Base-by-base conservation (phyloP, 1,140 invertebrate genomes). In the Drosophila repleta region DNA sequence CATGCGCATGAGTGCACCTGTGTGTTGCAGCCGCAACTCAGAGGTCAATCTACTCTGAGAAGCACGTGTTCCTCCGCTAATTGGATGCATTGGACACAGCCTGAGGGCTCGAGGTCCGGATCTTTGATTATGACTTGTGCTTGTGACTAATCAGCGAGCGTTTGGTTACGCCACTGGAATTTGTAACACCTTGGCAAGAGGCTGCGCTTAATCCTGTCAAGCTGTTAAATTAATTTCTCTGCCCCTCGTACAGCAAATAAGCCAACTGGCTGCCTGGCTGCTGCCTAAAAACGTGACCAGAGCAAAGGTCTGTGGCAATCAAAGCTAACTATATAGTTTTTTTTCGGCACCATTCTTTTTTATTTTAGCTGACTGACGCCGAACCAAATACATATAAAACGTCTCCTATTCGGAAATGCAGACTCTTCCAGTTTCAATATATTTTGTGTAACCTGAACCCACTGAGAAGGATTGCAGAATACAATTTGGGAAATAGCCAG, bases 221-320 rank as follows among this genome's bases (percentile, higher is more conserved):
- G 78, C 83, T 87, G 82, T 87, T 82, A 87, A 87, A 87, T 87
- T 87, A 88, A 87, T 87, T 87, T 85, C 74, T 68, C 56, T 62
- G 35, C 55, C 21, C 35, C 56, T 72, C 60, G 18, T 45, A 57
- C 61, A 61, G 67, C 64, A 74, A 62, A 64, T 66, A 69, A 74
- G 58, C 65, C 39, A 41, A 69, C 41, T 17, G n/a, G 20, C 1
- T 24, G 24, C 24, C 24, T 24, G 2, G 2, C 29, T 29, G 29
- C 48, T 20, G 17, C 21, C 35, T 20, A 29, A 63, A 74, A 74
- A 63, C 72, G 72, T 74, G 72, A 74, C 67, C 60, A 39, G 37
- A 18, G 17, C 61, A 56, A 62, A 46, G 41, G 43, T 51, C 62
- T 46, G n/a, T 10, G 32, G 32, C 32, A 35, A 35, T 35, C 32